Evolutionary conservation across 2,113 vertebrate species (phyloP), one percentile per base, ranked within the genome.

Genomic region (Nothobranchius furzeri): DNA sequence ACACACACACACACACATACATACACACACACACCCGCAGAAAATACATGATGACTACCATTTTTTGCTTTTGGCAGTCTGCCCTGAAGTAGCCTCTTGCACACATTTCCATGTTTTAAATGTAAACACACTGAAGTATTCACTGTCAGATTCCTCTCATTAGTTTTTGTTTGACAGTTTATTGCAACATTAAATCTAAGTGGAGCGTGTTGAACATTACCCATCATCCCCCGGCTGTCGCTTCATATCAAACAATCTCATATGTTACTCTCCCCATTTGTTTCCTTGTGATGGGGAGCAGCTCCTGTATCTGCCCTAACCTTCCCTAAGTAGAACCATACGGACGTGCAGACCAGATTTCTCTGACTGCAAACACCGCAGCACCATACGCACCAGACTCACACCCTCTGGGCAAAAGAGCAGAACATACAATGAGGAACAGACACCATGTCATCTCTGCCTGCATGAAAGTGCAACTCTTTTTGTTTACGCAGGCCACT

Each of bases 371-470:
- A 70, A 76, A 45, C 70, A 73, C 55, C 70, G 47, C 55, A n/a
- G 13, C 14, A n/a, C 66, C 53, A 59, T 51, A 52, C 78, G 70
- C 53, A 40, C 30, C 1, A 1, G 11, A 8, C 57, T 70, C 65
- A 25, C 46, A 54, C 60, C 64, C 55, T 9, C 10, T 24, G 64
- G 76, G 66, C 70, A 69, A n/a, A 30, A 62, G 60, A 72, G 54
- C 50, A 0, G 4, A 17, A 54, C 56, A 55, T 63, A 60, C 78
- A 68, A 74, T 37, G 66, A 74, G 69, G 53, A 76, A n/a, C 84
- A 79, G 76, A 70, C 70, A 65, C 54, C 62, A 60, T 74, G 66
- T 52, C 47, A 54, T 68, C 24, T 64, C 30, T 52, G 59, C 70
- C 70, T 57, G 67, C 60, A 42, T 68, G 13, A 40, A 43, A 52